Evolutionary conservation across 2,797 vertebrate genomes (phyloP).

Genomic region (Lagocephalus sceleratus): DNA sequence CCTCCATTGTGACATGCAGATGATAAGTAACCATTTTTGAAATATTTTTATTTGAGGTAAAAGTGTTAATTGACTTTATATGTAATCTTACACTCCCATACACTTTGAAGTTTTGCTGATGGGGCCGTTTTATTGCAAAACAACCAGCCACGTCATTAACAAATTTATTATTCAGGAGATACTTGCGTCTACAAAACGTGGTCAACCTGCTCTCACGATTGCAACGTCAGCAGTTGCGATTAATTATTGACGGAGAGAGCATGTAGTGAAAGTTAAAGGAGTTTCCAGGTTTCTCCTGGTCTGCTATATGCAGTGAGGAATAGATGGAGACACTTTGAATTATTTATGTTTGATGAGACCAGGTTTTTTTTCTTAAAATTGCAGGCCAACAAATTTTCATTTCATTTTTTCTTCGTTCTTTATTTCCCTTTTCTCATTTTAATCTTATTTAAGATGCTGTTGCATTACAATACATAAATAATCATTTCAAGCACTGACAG

Average conservation of each 20-base stretch:
- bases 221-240: slow-evolving; percentile 53
- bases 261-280: slow-evolving; percentile 63
- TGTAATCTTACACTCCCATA: not conserved
- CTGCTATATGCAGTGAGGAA: slow-evolving; percentile 21
- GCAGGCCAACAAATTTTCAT: not conserved
- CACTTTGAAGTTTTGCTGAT: too few relatives aligned
- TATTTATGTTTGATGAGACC: slow-evolving; percentile 37
- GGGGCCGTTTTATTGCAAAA: too few relatives aligned
- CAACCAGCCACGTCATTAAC: not conserved
- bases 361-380: slow-evolving; percentile 23
- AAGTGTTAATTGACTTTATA: slow-evolving; percentile 3
- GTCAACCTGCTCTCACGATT: slow-evolving; percentile 14
- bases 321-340: slow-evolving; percentile 40
- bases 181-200: slow-evolving; percentile 5
- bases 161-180: slow-evolving; percentile 42
- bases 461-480: not conserved
- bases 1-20: not conserved
- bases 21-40: not conserved
- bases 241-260: slow-evolving; percentile 68
- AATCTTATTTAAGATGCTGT: not conserved
- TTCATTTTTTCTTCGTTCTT: slow-evolving; percentile 1
- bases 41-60: not conserved
- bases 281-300: slow-evolving; percentile 37
- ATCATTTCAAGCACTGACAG: too few relatives aligned
- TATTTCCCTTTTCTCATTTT: slow-evolving; percentile 1